A percentile compares a stretch with the other conserved stretches of the same genome.
These are phyloP conservation scores for Coelopa pilipes DNA, from an alignment of 2,888 invertebrate genomes.

Conservation along the genomic window DNA sequence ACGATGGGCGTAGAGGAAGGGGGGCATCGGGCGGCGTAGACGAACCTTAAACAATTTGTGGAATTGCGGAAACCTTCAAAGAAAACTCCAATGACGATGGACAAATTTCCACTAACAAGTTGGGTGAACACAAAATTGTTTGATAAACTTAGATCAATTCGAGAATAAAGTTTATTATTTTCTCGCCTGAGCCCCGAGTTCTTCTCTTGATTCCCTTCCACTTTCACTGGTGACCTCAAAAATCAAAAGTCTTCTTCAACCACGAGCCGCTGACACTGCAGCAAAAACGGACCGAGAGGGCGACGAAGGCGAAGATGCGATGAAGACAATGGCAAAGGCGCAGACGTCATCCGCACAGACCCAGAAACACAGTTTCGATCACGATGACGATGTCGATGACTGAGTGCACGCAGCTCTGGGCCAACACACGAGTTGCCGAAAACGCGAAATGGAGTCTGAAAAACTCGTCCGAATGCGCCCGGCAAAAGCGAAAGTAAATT, in stretches of 20 bases:
- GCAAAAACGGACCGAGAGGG: not conserved
- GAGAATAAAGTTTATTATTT: no score
- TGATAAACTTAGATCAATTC: no score
- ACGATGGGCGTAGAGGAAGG: no score
- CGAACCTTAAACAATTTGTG: no score
- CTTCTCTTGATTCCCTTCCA: not conserved
- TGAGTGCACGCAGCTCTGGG: no score
- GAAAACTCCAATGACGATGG: no score
- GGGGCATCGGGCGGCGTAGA: no score
- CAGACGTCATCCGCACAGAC: not conserved
- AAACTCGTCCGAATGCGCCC: not conserved
- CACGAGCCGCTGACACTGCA: slow-evolving; percentile 20
- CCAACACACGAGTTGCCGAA: not conserved
- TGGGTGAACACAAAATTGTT: no score
- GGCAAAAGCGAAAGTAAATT: slow-evolving; percentile 52
- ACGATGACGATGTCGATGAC: no score
- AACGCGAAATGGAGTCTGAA: not conserved
- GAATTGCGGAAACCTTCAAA: no score
- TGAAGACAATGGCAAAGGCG: not conserved
- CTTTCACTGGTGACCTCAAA: slow-evolving; percentile 30
- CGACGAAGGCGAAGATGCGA: not conserved
- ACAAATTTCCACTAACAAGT: no score
- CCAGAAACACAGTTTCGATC: not conserved
- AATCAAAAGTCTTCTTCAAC: not conserved
- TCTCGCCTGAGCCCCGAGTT: not conserved